A percentile compares a stretch with the other conserved stretches of the same genome.
Evolutionary conservation across 2,113 vertebrate genomes (phyloP).

Genomic region (Pollachius pollachius): DNA sequence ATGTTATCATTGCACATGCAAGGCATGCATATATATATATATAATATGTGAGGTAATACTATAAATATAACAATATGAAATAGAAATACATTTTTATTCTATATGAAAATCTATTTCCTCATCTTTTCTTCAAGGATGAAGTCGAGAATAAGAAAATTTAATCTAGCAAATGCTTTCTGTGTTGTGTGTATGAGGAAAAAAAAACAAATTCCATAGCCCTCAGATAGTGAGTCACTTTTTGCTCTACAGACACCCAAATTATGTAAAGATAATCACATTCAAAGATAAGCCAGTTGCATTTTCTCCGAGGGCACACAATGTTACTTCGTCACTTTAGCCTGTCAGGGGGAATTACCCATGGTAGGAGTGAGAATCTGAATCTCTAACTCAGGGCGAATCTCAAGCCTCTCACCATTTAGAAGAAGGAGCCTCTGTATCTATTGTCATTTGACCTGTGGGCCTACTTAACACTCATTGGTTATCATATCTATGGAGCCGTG

Average conservation of each 20-base stretch:
- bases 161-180: too few species aligned
- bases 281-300: slow-evolving; percentile 69
- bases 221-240: slow-evolving; percentile 67
- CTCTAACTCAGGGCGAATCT: slow-evolving; percentile 64
- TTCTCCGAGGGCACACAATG: slow-evolving; percentile 48
- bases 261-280: slow-evolving; percentile 71
- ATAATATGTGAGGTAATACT: too few species aligned
- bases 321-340: slow-evolving; percentile 70
- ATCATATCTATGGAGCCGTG: slow-evolving; percentile 41
- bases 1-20: slow-evolving; percentile 80
- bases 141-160: too few species aligned
- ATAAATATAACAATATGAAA: too few species aligned
- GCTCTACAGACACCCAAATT: slow-evolving; percentile 68
- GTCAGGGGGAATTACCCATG: slow-evolving; percentile 67
- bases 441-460: slow-evolving; percentile 47
- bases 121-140: too few species aligned
- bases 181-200: neutral
- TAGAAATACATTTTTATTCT: too few species aligned
- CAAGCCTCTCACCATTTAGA: slow-evolving; percentile 42
- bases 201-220: slow-evolving; percentile 46
- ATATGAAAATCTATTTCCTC: too few species aligned
- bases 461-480: slow-evolving; percentile 46
- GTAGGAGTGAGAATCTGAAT: slow-evolving; percentile 59
- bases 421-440: slow-evolving; percentile 38
- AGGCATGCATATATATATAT: slow-evolving; percentile 13